phyloP scores from a whole-genome alignment of 2,888 invertebrate genomes.

The Ariolimax columbianus region DNA sequence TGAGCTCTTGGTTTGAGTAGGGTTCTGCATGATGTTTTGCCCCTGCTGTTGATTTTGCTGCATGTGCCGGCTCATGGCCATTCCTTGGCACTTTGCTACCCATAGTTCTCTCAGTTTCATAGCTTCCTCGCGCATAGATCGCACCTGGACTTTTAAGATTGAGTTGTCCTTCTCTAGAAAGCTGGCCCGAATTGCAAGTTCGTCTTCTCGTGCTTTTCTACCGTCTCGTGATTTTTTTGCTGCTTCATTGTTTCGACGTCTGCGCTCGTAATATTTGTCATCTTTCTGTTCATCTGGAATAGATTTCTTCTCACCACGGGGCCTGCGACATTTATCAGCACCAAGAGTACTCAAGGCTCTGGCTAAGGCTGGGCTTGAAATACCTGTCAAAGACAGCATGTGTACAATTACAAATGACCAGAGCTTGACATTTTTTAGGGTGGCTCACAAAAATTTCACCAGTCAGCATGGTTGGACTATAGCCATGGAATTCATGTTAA shows the following conservation, averaged over 20 bases:
- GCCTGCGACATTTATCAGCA: slow-evolving; percentile 33
- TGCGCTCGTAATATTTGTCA: slow-evolving; percentile 47
- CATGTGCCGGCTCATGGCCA: neutral
- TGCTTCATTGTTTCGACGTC: slow-evolving; percentile 50
- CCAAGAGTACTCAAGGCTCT: slow-evolving; percentile 38
- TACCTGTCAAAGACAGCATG: neutral
- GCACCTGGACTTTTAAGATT: slow-evolving; percentile 19
- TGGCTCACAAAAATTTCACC: too few species aligned
- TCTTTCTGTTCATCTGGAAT: slow-evolving; percentile 53
- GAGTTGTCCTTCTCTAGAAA: slow-evolving; percentile 87
- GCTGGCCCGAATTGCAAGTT: slow-evolving; percentile 90
- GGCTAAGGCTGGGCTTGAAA: slow-evolving; percentile 37
- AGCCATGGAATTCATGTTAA: too few species aligned
- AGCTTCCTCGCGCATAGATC: slow-evolving; percentile 34
- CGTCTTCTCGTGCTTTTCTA: slow-evolving; percentile 90
- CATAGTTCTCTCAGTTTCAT: slow-evolving; percentile 28
- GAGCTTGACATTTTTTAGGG: too few species aligned
- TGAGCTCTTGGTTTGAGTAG: neutral
- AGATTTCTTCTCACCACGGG: slow-evolving; percentile 51
- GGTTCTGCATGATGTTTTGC: neutral
- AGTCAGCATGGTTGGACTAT: too few species aligned
- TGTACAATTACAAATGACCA: too few species aligned
- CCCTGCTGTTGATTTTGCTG: neutral
- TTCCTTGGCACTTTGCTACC: slow-evolving; percentile 35
- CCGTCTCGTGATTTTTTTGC: slow-evolving; percentile 85